A percentile compares a stretch with the other conserved stretches of the same genome.
Evolutionary conservation across 2,888 invertebrate genomes (phyloP).

Genomic region (Dryadula phaetusa): DNA sequence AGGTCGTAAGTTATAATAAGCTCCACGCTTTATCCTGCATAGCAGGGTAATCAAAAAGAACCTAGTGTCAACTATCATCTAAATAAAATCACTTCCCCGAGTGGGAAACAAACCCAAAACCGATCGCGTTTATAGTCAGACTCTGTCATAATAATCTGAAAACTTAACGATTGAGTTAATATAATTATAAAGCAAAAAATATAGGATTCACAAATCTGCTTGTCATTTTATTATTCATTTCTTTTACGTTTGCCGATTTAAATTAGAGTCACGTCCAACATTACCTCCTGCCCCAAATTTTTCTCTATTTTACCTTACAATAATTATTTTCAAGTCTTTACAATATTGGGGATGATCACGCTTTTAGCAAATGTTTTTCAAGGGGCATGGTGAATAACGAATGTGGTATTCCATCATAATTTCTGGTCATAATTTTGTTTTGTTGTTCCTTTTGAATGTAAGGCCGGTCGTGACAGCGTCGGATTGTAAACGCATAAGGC

Average conservation of each 20-base stretch:
- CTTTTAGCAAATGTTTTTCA: background rate
- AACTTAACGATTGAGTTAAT: too few species aligned
- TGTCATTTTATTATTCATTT: constrained; percentile 7
- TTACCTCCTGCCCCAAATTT: background rate
- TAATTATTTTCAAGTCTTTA: background rate
- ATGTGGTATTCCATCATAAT: background rate
- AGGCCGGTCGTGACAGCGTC: too few species aligned
- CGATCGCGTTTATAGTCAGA: too few species aligned
- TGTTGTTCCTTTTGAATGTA: too few species aligned
- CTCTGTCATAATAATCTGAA: too few species aligned
- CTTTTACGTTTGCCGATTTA: background rate
- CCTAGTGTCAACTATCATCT: too few species aligned
- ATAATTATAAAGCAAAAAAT: background rate
- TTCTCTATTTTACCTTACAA: background rate
- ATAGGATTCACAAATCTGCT: background rate
- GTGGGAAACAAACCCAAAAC: too few species aligned
- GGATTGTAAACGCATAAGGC: too few species aligned
- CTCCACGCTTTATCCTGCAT: too few species aligned
- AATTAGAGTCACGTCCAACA: constrained; percentile 2
- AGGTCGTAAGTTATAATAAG: constrained; percentile 53
- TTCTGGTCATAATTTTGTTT: too few species aligned
- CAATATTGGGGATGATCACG: background rate
- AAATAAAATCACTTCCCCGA: too few species aligned
- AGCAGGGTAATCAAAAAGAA: too few species aligned
- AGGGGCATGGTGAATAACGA: background rate